A percentile compares a stretch with the other conserved stretches of the same genome.
Conservation (phyloP, 2,888 invertebrate species). For the Atethmia centrago region DNA sequence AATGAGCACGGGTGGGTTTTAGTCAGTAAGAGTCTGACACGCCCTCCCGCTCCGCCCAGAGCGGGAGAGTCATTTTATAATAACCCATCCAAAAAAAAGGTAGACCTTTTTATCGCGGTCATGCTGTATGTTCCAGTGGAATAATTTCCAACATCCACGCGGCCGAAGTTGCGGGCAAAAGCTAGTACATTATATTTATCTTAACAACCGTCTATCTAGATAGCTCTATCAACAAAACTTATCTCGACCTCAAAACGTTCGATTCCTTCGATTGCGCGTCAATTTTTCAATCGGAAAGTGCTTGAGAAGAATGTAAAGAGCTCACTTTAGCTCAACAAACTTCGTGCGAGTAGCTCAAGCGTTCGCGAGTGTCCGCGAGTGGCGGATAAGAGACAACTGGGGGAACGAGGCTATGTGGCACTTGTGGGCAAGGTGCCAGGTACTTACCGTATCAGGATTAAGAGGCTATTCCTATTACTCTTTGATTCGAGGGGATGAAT, state of each 20-base stretch:
- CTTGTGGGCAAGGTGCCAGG: constrained; percentile 53
- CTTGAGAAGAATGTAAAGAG: constrained; percentile 35
- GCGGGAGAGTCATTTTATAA: too few relatives aligned
- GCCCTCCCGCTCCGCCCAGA: too few relatives aligned
- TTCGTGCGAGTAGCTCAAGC: constrained; percentile 46
- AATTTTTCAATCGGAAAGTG: constrained; percentile 47
- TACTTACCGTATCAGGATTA: constrained; percentile 52
- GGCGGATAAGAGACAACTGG: constrained; percentile 40
- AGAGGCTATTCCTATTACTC: constrained; percentile 20
- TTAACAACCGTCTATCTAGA: too few relatives aligned
- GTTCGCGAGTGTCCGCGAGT: constrained; percentile 26
- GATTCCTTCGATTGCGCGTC: background rate
- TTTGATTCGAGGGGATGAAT: constrained; percentile 28
- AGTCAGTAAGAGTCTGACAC: too few relatives aligned
- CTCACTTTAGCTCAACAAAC: constrained; percentile 48
- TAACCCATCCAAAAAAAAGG: too few relatives aligned
- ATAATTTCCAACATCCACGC: too few relatives aligned
- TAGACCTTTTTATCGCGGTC: too few relatives aligned
- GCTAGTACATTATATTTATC: too few relatives aligned
- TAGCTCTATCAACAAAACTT: background rate
- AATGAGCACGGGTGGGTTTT: too few relatives aligned
- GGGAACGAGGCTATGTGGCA: constrained; percentile 21
- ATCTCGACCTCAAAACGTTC: constrained; percentile 4
- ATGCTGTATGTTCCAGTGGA: too few relatives aligned
- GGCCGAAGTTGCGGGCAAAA: too few relatives aligned